phyloP scores from a whole-genome alignment of 2,888 invertebrate genomes.

The Drosophila sordidula region DNA sequence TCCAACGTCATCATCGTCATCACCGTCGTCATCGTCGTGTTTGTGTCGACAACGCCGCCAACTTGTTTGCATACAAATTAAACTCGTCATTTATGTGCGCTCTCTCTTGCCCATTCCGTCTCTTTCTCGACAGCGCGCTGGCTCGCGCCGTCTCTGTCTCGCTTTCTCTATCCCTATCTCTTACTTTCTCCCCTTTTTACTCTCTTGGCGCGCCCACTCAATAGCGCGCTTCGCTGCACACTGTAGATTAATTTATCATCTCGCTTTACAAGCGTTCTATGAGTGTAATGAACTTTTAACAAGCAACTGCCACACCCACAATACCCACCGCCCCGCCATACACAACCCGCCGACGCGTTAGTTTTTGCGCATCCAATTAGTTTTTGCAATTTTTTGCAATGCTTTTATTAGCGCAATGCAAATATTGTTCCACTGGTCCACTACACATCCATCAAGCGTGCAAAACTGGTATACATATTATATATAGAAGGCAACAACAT shows the following conservation, averaged over 20 bases:
- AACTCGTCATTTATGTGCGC: slow-evolving; percentile 77
- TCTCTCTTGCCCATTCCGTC: slow-evolving; percentile 18
- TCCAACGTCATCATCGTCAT: slow-evolving; percentile 64
- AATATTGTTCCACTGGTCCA: slow-evolving; percentile 62
- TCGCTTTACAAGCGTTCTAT: slow-evolving; percentile 79
- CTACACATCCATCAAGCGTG: slow-evolving; percentile 53
- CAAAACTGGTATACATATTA: slow-evolving; percentile 20
- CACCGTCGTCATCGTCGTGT: slow-evolving; percentile 58
- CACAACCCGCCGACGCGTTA: slow-evolving; percentile 39
- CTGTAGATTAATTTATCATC: slow-evolving; percentile 82
- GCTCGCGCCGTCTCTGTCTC: slow-evolving; percentile 3
- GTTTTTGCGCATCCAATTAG: slow-evolving; percentile 73
- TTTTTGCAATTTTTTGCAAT: slow-evolving; percentile 58
- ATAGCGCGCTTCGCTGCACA: slow-evolving; percentile 79
- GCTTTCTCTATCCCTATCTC: slow-evolving; percentile 5
- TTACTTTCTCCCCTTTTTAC: slow-evolving; percentile 19
- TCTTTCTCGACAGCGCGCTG: background rate
- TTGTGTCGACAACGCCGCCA: slow-evolving; percentile 75
- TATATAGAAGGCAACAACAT: background rate
- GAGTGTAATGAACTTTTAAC: slow-evolving; percentile 82
- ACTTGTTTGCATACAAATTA: slow-evolving; percentile 82
- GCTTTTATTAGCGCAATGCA: slow-evolving; percentile 73
- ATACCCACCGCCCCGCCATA: slow-evolving; percentile 11
- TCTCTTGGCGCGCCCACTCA: slow-evolving; percentile 64
- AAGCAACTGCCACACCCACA: slow-evolving; percentile 66